A percentile compares a stretch with the other conserved stretches of the same genome.
phyloP scores from a whole-genome alignment of 2,797 vertebrate genomes.

The Hemitrygon akajei region DNA sequence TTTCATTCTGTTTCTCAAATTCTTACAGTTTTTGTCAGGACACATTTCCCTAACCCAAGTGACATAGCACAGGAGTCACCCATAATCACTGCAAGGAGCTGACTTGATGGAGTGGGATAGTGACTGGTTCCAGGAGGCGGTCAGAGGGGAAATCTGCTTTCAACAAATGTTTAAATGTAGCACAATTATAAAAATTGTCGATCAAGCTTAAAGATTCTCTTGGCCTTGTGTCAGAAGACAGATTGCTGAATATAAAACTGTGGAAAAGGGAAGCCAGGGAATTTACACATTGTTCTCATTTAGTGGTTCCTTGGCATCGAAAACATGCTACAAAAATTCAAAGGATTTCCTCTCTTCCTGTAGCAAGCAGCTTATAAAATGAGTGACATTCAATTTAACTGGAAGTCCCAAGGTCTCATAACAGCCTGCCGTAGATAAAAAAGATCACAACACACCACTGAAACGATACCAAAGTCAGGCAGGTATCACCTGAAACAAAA shows the following conservation, averaged over 20 bases:
- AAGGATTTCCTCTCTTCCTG: conserved; percentile 5
- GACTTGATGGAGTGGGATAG: not conserved
- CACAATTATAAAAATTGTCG: not conserved
- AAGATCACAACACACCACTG: not conserved
- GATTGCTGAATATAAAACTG: not conserved
- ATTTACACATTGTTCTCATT: not conserved
- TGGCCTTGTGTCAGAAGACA: not conserved
- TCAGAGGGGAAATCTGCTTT: not conserved
- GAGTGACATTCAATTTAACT: not conserved
- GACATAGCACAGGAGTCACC: too few species aligned
- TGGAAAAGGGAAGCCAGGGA: not conserved
- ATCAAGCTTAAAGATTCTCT: not conserved
- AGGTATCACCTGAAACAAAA: not conserved
- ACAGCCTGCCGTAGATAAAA: not conserved
- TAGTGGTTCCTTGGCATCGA: not conserved
- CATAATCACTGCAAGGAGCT: too few species aligned
- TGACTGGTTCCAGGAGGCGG: not conserved
- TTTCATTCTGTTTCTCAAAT: too few species aligned
- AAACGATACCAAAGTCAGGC: not conserved
- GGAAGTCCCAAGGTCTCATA: not conserved
- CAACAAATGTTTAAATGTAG: not conserved
- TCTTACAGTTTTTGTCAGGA: too few species aligned
- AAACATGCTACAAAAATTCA: not conserved
- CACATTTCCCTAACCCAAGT: too few species aligned
- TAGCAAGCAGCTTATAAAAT: not conserved